phyloP scores from a whole-genome alignment of 2,113 vertebrate species.

The Laterallus jamaicensis region DNA sequence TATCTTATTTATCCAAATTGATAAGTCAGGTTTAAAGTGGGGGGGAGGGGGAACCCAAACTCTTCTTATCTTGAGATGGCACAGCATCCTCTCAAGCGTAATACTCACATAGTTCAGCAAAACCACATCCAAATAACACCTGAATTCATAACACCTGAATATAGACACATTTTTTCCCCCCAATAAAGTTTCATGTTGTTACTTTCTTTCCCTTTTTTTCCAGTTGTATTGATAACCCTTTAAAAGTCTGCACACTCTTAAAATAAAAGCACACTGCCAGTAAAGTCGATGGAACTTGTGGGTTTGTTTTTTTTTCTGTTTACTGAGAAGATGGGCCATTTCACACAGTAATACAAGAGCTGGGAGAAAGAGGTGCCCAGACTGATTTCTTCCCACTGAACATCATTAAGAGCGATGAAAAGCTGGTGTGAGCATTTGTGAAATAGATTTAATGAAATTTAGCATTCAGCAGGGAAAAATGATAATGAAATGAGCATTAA shows the following conservation, averaged over 20 bases:
- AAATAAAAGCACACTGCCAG: neutral
- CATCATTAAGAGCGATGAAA: neutral
- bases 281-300: neutral
- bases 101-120: slow-evolving; percentile 34
- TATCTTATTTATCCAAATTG: slow-evolving; percentile 14
- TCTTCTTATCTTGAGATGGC: neutral
- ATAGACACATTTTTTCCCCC: slow-evolving; percentile 18
- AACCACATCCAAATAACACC: slow-evolving; percentile 16
- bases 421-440: neutral
- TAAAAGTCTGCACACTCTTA: neutral
- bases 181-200: slow-evolving; percentile 34
- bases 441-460: slow-evolving; percentile 59
- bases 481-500: slow-evolving; percentile 26
- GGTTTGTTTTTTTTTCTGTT: neutral
- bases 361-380: neutral
- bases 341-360: neutral
- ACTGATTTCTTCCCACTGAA: neutral
- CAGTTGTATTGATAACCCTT: slow-evolving; percentile 27
- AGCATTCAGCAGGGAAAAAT: slow-evolving; percentile 64
- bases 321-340: neutral
- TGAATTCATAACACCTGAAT: slow-evolving; percentile 19
- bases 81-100: neutral
- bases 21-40: neutral
- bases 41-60: neutral
- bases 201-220: slow-evolving; percentile 50